phyloP scores from a whole-genome alignment of 2,113 vertebrate genomes.

The Terrapene triunguis region DNA sequence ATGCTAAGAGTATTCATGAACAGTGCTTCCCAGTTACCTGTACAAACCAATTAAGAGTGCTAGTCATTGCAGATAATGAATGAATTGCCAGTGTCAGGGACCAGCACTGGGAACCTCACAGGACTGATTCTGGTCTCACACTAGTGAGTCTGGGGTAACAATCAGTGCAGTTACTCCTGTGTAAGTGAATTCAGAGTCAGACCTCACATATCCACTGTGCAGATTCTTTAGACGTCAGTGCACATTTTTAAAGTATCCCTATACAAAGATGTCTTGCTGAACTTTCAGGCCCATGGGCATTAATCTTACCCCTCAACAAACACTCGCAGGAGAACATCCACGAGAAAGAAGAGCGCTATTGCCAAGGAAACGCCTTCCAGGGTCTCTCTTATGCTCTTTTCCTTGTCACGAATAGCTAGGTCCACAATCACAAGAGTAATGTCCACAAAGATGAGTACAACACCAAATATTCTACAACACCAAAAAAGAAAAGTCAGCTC shows the following conservation, averaged over 20 bases:
- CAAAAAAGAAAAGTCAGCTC: not conserved
- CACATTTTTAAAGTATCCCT: not conserved
- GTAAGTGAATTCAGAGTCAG: not conserved
- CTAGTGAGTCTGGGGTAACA: not conserved
- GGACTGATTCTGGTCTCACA: not conserved
- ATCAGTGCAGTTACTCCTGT: too few relatives aligned
- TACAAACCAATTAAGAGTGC: not conserved
- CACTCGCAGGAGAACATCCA: slow-evolving; percentile 88
- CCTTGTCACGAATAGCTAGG: slow-evolving; percentile 66
- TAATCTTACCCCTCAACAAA: slow-evolving; percentile 91
- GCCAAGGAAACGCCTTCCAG: slow-evolving; percentile 83
- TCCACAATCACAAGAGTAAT: slow-evolving; percentile 86
- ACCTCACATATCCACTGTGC: not conserved
- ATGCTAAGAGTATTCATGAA: not conserved
- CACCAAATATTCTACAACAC: slow-evolving; percentile 86
- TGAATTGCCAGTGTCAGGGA: not conserved
- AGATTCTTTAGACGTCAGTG: not conserved
- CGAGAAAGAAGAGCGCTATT: slow-evolving; percentile 92
- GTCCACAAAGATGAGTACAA: slow-evolving; percentile 91
- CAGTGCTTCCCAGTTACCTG: not conserved
- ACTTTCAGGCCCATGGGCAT: not conserved
- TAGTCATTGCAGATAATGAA: not conserved
- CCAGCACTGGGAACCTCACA: not conserved
- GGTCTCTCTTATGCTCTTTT: slow-evolving; percentile 54
- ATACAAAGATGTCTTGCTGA: not conserved